A percentile compares a stretch with the other conserved stretches of the same genome.
Conservation (phyloP, 2,113 vertebrate genomes). For the Sclerurus mexicanus region DNA sequence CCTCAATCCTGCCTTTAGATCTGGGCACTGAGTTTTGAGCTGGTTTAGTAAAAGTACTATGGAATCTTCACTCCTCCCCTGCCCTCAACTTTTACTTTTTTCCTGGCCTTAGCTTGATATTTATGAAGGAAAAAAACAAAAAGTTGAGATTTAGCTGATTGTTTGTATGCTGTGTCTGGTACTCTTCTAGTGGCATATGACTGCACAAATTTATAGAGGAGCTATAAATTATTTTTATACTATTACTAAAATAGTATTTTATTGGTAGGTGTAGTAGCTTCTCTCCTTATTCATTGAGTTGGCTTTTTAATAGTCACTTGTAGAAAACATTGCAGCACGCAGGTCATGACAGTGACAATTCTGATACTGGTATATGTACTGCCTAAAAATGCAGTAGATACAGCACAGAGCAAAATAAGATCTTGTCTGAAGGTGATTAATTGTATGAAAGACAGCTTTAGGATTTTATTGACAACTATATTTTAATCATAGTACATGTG, state of each 20-base stretch:
- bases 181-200: neutral
- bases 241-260: neutral
- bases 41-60: neutral
- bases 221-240: neutral
- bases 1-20: neutral
- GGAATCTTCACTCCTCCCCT: neutral
- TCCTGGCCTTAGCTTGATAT: neutral
- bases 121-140: neutral
- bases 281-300: neutral
- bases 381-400: neutral
- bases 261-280: neutral
- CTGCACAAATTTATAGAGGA: neutral
- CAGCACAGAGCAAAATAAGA: neutral
- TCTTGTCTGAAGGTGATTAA: neutral
- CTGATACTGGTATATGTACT: neutral
- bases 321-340: neutral
- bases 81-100: neutral
- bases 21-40: neutral
- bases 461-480: neutral
- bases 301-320: neutral
- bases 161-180: neutral
- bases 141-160: neutral
- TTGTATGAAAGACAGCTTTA: neutral
- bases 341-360: neutral
- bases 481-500: neutral